phyloP scores from a whole-genome alignment of 1,140 invertebrate species.

The Mizuhopecten yessoensis region DNA sequence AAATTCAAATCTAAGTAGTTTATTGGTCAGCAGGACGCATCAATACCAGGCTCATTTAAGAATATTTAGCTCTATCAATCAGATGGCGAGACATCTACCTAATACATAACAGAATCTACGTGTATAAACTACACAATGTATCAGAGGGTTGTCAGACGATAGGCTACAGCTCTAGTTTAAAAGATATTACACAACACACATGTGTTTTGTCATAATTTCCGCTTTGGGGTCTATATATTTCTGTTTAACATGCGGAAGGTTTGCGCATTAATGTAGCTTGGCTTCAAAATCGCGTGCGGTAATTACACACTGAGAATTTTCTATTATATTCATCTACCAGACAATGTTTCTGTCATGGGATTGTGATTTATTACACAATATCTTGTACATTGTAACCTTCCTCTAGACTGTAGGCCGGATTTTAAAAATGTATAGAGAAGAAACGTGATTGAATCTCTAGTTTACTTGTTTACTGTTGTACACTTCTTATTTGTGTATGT shows the following conservation, averaged over 20 bases:
- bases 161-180: background rate
- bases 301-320: background rate
- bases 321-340: background rate
- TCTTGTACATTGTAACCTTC: background rate
- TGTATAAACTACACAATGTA: too few species aligned
- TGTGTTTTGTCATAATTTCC: background rate
- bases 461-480: background rate
- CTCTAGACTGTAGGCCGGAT: background rate
- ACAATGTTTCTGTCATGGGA: background rate
- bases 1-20: too few species aligned
- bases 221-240: background rate
- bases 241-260: background rate
- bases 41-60: too few species aligned
- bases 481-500: too few species aligned
- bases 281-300: background rate
- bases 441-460: background rate
- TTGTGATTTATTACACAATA: background rate
- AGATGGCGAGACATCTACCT: too few species aligned
- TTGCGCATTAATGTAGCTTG: background rate
- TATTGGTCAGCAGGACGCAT: too few species aligned
- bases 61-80: too few species aligned
- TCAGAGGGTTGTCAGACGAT: too few species aligned
- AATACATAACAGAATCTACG: too few species aligned
- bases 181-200: background rate
- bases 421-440: background rate